Evolutionary conservation across 2,888 invertebrate species (phyloP), one percentile per base, ranked within the genome.

Genomic region (Drosophila greeni): DNA sequence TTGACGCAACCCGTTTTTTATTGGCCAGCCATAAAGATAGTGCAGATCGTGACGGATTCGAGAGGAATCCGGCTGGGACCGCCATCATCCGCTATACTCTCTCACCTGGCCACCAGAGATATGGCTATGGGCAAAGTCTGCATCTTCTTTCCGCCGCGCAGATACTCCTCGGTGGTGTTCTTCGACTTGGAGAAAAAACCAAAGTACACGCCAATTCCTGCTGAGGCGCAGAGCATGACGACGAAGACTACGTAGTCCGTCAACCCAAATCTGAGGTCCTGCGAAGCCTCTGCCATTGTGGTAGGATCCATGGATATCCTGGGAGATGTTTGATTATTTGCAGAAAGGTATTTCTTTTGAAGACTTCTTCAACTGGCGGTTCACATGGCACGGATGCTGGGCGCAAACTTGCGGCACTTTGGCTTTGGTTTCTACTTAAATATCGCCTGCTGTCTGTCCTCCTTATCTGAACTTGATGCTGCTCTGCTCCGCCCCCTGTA

Each of bases 101-200:
- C 61, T 64, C 54, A 88, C 88, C 88, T 87, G 37, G 92, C 92
- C 62, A 92, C 88, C n/a, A 93, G 86, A 0, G 92, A 92, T 82
- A 92, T 90, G 14, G 92, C 90, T 55, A 93, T 91, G 1, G 93
- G 92, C 69, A 92, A 88, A 1, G 90, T 89, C 62, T 90, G 89
- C 89, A 92, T 90, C 61, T 88, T 89, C 62, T 90, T 89, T 48
- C 91, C 90, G 3, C 92, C 92, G 76, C 91, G 89, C 37, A 92
- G 87, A 82, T 92, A 92, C 66, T 90, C 90, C 37, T 91, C 90
- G 0, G 89, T 89, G 0, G 90, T 90, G 66, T 90, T 91, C 52
- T 89, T 87, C 34, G 87, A 81, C 73, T 89, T 90, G 42, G 91
- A 89, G 74, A 89, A 90, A 76, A 89, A 90, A 29, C 90, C 90